These are phyloP conservation scores for Muscina levida DNA, from an alignment of 2,888 invertebrate genomes.

Conservation along the genomic window DNA sequence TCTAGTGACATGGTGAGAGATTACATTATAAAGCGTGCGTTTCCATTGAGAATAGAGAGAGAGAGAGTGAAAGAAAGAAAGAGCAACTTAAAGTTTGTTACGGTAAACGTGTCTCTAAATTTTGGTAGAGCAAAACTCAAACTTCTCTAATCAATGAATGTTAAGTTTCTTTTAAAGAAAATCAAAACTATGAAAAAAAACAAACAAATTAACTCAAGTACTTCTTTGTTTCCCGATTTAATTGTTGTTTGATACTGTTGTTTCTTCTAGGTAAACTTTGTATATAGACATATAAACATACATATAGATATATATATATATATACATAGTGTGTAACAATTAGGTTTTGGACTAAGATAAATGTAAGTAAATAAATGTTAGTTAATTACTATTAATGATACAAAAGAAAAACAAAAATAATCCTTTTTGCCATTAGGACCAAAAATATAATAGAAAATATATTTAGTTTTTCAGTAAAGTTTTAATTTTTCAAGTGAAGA, in stretches of 20 bases:
- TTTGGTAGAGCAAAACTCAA: constrained; percentile 5
- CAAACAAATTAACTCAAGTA: neutral
- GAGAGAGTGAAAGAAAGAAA: too few relatives aligned
- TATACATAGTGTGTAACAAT: constrained; percentile 16
- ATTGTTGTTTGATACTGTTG: constrained; percentile 51
- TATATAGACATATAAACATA: constrained; percentile 38
- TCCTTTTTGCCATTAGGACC: constrained; percentile 68
- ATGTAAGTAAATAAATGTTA: constrained; percentile 59
- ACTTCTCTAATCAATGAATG: constrained; percentile 35
- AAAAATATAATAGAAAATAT: constrained; percentile 54
- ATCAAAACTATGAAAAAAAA: too few relatives aligned
- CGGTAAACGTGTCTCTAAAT: constrained; percentile 23
- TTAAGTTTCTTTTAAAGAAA: constrained; percentile 39
- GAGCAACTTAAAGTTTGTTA: constrained; percentile 23
- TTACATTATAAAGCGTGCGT: constrained; percentile 65
- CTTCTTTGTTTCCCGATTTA: constrained; percentile 12
- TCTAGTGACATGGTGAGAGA: constrained; percentile 50
- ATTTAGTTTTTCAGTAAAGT: neutral
- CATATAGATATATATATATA: neutral
- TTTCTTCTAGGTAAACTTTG: constrained; percentile 36
- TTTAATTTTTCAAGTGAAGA: constrained; percentile 15
- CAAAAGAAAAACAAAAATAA: constrained; percentile 20
- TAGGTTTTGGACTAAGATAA: constrained; percentile 56
- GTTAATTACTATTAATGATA: constrained; percentile 25
- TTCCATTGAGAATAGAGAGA: too few relatives aligned